Evolutionary conservation across 2,888 invertebrate species (phyloP), one percentile per base, ranked within the genome.

Genomic region (Microctonus hyperodae): DNA sequence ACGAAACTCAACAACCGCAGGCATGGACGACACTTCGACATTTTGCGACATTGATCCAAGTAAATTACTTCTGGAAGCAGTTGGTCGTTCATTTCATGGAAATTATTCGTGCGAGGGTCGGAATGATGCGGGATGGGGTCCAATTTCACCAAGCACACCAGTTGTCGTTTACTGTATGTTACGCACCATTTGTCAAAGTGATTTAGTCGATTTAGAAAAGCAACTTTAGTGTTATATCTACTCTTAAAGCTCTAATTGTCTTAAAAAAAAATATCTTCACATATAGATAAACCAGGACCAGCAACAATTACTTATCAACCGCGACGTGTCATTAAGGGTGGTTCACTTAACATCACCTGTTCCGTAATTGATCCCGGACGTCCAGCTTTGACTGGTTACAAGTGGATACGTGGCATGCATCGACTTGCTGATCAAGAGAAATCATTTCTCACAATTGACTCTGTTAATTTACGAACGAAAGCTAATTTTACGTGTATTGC

Each of bases 61-160:
- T 73, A 92, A 94, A 86, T 86, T 96, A 77, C 87, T 94, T 35
- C 88, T 96, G 31, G 92, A 94, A 76, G 91, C 91, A 73, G 94
- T 96, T n/a, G 92, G 91, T 4, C 90, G 95, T 80, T 91, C 91
- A 65, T 96, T 96, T 84, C 94, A 96, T 77, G 97, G 96, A 28
- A 96, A 96, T 85, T 97, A 96, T 85, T 94, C 96, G 0, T 97
- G 97, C 82, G 91, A 92, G 78, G 97, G 96, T 16, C 91, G 90
- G 83, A 97, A 96, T 85, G 88, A 89, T 13, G 96, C 95, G 10
- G 95, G 95, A 9, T 95, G 95, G 93, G 96, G 96, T 50, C 89
- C 89, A 40, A 88, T 90, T 73, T 95, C 95, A 35, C 87, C 89
- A 44, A 90, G 91, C 69, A 90, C 91, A 28, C 92, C 94, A 76